Evolutionary conservation across 2,797 vertebrate species (phyloP), one percentile per base, ranked within the genome.

Genomic region (Otolemur crassicaudatus): DNA sequence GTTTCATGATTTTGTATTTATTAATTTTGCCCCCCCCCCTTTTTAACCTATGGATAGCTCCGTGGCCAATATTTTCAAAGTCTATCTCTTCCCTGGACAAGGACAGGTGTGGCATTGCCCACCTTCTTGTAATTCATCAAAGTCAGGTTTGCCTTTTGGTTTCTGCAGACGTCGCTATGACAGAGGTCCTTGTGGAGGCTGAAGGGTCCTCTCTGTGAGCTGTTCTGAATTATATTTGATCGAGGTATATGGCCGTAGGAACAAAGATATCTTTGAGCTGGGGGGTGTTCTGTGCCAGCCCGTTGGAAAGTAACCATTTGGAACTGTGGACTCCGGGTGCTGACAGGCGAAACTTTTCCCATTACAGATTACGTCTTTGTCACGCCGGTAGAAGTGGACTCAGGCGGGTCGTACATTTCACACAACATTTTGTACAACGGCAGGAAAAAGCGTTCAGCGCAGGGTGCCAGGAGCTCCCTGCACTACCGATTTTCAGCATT

Each of bases 401-500:
- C 99, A 31, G 98, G 98, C 7, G 99, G 99, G 93, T 97, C 95
- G 0, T 99, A 99, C 97, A 97, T 99, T 97, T 99, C 99, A 17
- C 99, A 99, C 13, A 98, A 99, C 96, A 98, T 99, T 98, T 98
- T 98, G 98, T 98, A 99, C 97, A 98, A 87, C 91, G 97, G 98
- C 98, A 99, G 99, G 97, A 99, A 95, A 97, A 99, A 98, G 97
- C 99, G 99, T 97, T 99, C 99, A 2, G 96, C 99, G 53, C 98
- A 97, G 58, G 98, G 97, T 97, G 97, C 97, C 93, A 97, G 97
- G 94, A 98, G 97, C 98, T 98, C 98, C 60, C 97, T 99, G 97
- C 99, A 99, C 98, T 99, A 99, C 98, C 98, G 87, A 87, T 99
- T 99, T 98, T 99, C 99, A 95, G 99, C 99, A 98, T 99, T 99